phyloP scores from a whole-genome alignment of 2,888 invertebrate genomes.

The Linnaemya vulpina region DNA sequence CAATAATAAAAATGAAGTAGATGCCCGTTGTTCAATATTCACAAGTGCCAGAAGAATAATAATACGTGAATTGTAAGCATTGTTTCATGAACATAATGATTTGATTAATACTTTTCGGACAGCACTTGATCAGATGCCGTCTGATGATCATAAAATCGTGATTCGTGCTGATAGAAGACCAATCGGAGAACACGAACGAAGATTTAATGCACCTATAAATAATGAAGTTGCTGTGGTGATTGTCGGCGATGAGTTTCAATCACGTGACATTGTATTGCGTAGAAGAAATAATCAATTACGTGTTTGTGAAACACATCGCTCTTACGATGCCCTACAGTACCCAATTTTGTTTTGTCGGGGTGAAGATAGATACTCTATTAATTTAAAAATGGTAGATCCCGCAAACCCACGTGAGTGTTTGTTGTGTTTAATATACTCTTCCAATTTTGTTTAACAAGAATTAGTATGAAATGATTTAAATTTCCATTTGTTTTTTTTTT shows the following conservation, averaged over 20 bases:
- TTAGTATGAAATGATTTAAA: too few relatives aligned
- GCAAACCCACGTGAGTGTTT: too few relatives aligned
- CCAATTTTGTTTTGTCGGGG: neutral
- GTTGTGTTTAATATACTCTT: too few relatives aligned
- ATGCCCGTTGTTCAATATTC: constrained; percentile 51
- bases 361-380: constrained; percentile 1
- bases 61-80: neutral
- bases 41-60: constrained; percentile 58
- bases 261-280: constrained; percentile 12
- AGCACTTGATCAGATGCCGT: too few relatives aligned
- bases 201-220: constrained; percentile 41
- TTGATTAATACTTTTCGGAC: neutral
- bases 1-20: constrained; percentile 62
- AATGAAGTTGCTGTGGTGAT: constrained; percentile 64
- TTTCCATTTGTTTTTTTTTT: too few relatives aligned
- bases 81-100: constrained; percentile 9
- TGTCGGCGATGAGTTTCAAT: constrained; percentile 8
- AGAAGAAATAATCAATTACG: neutral
- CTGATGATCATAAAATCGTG: too few relatives aligned
- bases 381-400: neutral
- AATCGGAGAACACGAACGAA: too few relatives aligned
- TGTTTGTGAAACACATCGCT: too few relatives aligned
- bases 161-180: too few relatives aligned
- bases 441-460: too few relatives aligned
- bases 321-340: neutral